Base-by-base conservation (phyloP, 1,140 invertebrate genomes). In the Tetramorium alpestre region DNA sequence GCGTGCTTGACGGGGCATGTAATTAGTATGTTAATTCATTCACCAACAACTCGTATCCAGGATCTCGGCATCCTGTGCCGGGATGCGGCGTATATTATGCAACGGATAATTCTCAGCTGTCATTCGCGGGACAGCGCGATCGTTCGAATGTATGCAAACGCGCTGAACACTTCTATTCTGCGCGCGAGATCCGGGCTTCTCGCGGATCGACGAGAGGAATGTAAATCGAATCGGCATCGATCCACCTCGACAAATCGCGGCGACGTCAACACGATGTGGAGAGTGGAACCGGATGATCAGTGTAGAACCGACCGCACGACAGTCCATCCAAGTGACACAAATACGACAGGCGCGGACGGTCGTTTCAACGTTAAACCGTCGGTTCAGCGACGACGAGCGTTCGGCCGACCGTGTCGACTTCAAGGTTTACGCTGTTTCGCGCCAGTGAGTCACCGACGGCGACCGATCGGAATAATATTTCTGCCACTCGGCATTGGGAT, bases 21-120 rank as follows among this genome's bases (percentile, higher is more conserved):
- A 75, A 84, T 84, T 84, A 84, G 80, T 75, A 84, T 84, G 80
- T 75, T 84, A 75, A 84, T 84, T 84, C 80, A 84, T 84, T 84
- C 80, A 60, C 70, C 56, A 84, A 84, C 80, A 62, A 84, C 69
- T 84, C 69, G 38, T n/a, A 75, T 73, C 69, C 69, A 47, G 67
- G 54, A 82, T 82, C 67, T 25, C 10, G 54, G 72, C 80, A 84
- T 60, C 67, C 80, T 73, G 44, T 65, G 25, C 28, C 28, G 67
- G 80, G 67, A 82, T 70, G 25, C n/a, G 13, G 25, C 25, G 67
- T 75, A 41, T 84, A 84, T 84, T 84, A 84, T 75, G 80, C 69
- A 84, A 38, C 54, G 69, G 69, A 84, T 84, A 73, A 84, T 84
- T 84, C 80, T 84, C 80, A 73, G 25, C 69, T 47, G 69, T 84